Percentiles rank a stretch among this genome's conserved stretches.
Conservation (phyloP, 2,888 invertebrate genomes). For the Eupeodes latifasciatus region DNA sequence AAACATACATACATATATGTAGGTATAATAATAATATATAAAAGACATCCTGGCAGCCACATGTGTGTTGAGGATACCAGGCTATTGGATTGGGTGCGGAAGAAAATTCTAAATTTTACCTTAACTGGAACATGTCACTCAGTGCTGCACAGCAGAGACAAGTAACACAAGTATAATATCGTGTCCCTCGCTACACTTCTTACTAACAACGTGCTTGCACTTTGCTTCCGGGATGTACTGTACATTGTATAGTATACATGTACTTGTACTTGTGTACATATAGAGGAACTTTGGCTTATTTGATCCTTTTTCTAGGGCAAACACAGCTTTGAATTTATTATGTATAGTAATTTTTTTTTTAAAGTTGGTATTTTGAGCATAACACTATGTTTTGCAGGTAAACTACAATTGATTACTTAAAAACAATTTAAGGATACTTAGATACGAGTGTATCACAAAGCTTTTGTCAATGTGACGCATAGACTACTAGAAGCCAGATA, state of each 20-base stretch:
- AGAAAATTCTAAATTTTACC: constrained; percentile 64
- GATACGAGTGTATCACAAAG: too few relatives aligned
- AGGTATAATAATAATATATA: not conserved
- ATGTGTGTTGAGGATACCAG: constrained; percentile 53
- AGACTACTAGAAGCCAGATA: too few relatives aligned
- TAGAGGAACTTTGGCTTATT: constrained; percentile 56
- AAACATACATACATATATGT: too few relatives aligned
- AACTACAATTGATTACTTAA: not conserved
- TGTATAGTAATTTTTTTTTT: not conserved
- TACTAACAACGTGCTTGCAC: constrained; percentile 48
- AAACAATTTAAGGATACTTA: not conserved
- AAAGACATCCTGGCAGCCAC: constrained; percentile 45
- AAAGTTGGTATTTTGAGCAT: not conserved
- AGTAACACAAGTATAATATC: constrained; percentile 55
- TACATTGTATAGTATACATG: too few relatives aligned
- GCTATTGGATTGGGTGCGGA: constrained; percentile 44
- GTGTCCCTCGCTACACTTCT: constrained; percentile 11
- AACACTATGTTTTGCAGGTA: constrained; percentile 10
- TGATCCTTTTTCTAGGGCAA: constrained; percentile 55
- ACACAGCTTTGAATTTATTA: constrained; percentile 25
- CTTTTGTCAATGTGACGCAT: too few relatives aligned
- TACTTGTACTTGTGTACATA: too few relatives aligned
- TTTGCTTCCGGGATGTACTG: constrained; percentile 43
- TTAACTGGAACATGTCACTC: constrained; percentile 71
- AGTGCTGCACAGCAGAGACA: constrained; percentile 38